Evolutionary conservation across 2,888 invertebrate species (phyloP).

Genomic region (Tryphoninae sp.): DNA sequence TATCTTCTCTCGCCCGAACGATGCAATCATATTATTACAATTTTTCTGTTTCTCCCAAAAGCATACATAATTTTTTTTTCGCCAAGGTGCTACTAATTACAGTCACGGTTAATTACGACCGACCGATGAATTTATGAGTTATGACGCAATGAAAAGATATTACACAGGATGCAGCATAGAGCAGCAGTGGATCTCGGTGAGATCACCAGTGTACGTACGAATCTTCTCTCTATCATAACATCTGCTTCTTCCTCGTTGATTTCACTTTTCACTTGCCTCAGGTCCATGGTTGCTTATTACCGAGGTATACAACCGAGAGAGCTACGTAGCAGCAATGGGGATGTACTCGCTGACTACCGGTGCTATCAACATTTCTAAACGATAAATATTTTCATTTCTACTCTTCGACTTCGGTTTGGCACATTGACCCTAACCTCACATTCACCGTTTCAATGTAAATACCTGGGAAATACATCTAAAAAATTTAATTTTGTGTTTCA

Average conservation of each 20-base stretch:
- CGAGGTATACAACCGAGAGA: conserved; percentile 1
- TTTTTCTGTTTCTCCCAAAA: too few relatives aligned
- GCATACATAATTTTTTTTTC: too few relatives aligned
- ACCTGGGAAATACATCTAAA: too few relatives aligned
- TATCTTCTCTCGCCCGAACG: too few relatives aligned
- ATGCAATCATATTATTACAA: too few relatives aligned
- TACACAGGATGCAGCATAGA: background rate
- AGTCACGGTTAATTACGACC: conserved; percentile 33
- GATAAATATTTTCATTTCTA: background rate
- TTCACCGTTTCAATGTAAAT: too few relatives aligned
- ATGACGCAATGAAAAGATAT: conserved; percentile 34
- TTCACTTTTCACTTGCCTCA: conserved; percentile 62
- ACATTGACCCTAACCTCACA: background rate
- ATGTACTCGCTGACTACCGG: too few relatives aligned
- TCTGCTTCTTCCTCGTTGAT: conserved; percentile 61
- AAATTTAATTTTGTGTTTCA: too few relatives aligned
- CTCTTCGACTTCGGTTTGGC: background rate
- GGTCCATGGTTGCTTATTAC: background rate
- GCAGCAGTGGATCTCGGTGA: conserved; percentile 42
- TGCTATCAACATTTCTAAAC: background rate
- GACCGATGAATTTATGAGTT: conserved; percentile 17
- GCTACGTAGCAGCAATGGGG: background rate
- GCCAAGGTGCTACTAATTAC: conserved; percentile 8
- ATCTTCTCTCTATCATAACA: conserved; percentile 47
- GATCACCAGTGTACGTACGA: conserved; percentile 22